Conservation (phyloP, 2,888 invertebrate species). For the Apodemia hepburni region DNA sequence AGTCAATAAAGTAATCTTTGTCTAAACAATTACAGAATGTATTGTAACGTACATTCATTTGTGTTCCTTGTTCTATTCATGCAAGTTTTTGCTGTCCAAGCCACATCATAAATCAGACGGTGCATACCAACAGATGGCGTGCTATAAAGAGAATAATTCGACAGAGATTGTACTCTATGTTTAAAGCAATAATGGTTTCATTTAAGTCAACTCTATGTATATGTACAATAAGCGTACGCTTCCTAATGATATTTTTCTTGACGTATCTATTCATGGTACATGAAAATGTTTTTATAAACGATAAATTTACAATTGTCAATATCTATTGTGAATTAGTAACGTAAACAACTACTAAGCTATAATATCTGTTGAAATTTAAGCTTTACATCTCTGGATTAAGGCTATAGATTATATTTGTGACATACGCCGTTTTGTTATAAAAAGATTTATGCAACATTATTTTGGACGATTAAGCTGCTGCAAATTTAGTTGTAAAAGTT, state of each 20-base stretch:
- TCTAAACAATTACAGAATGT: constrained; percentile 75
- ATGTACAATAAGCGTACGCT: constrained; percentile 30
- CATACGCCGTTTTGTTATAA: constrained; percentile 13
- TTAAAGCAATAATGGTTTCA: constrained; percentile 20
- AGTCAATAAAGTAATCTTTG: constrained; percentile 40
- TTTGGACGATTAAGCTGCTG: constrained; percentile 16
- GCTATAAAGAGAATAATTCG: constrained; percentile 30
- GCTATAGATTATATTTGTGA: background rate
- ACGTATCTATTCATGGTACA: constrained; percentile 60
- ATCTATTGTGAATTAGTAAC: constrained; percentile 52
- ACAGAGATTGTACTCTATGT: constrained; percentile 39
- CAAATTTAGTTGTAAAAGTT: constrained; percentile 13
- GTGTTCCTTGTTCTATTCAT: constrained; percentile 73
- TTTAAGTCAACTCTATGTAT: background rate
- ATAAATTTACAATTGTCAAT: constrained; percentile 62
- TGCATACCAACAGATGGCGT: constrained; percentile 43
- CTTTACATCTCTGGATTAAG: background rate
- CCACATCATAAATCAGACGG: constrained; percentile 74
- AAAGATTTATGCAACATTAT: constrained; percentile 17
- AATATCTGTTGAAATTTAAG: background rate
- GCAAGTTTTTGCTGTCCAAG: constrained; percentile 69
- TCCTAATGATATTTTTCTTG: constrained; percentile 61
- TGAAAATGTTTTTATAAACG: constrained; percentile 64
- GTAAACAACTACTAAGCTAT: constrained; percentile 35
- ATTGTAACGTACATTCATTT: constrained; percentile 74